Evolutionary conservation across 2,797 vertebrate genomes (phyloP).

Genomic region (Chloroceryle amazona): DNA sequence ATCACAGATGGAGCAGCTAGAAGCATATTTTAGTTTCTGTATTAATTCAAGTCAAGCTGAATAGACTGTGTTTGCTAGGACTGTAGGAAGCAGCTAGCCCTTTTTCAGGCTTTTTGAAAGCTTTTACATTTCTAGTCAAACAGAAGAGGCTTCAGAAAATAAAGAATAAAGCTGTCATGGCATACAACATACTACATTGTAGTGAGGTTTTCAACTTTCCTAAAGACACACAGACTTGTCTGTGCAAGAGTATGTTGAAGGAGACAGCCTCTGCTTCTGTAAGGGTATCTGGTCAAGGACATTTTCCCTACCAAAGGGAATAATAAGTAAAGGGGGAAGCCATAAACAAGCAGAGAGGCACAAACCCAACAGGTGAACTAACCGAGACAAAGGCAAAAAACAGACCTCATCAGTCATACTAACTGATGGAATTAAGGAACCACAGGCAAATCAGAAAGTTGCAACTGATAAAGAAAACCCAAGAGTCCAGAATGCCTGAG

Average conservation of each 20-base stretch:
- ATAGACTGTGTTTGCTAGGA: constrained; percentile 6
- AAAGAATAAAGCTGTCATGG: constrained; percentile 15
- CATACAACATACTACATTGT: neutral
- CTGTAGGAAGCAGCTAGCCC: constrained; percentile 35
- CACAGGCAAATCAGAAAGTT: neutral
- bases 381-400: neutral
- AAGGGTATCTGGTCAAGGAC: neutral
- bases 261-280: neutral
- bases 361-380: neutral
- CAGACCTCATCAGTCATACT: neutral
- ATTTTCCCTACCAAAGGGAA: neutral
- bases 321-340: neutral
- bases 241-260: neutral
- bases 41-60: constrained; percentile 3
- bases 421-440: neutral
- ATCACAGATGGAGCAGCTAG: constrained; percentile 21
- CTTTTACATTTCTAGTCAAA: constrained; percentile 42
- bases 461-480: neutral
- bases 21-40: constrained; percentile 59
- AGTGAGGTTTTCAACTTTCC: neutral
- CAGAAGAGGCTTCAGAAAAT: constrained; percentile 47
- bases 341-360: neutral
- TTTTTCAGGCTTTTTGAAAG: constrained; percentile 30
- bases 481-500: rapidly evolving
- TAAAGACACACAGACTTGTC: neutral